Evolutionary conservation across 1,140 invertebrate genomes (phyloP), one percentile per base, ranked within the genome.

Genomic region (Drosophila kanapiae): DNA sequence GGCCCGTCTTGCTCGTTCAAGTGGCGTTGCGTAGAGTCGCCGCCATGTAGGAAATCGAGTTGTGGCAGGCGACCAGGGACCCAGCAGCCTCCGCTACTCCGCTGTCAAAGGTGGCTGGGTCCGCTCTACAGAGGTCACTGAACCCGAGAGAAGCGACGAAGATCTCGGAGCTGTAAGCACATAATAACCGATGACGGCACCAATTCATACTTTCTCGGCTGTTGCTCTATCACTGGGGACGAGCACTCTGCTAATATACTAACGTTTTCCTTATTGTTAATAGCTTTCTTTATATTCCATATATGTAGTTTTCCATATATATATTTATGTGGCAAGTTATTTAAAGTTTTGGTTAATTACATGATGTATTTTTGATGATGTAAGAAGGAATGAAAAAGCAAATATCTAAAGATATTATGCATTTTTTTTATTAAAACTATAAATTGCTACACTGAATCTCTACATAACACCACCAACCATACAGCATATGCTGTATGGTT

Each of bases 11-110:
- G 31, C 23, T 49, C 35, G 37, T 29, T 14, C 18, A 7, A 47
- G 31, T 37, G 51, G 51, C 51, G 13, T 10, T 27, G 59, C 68
- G 45, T 38, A 61, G 29, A 49, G 57, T 45, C n/a, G 37, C 43
- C 58, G 40, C 74, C 65, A 78, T 79, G 40, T 88, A 90, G 85
- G 85, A 88, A 88, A 88, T 88, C 78, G 60, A 51, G 75, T 54
- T 75, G 78, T 49, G 58, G 67, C 61, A 62, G 38, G 4, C 29
- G 45, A 85, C 53, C 81, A 90, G 85, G 85, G 65, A 42, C 51
- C 47, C 85, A 88, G 85, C 31, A 85, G 75, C 31, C 35, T 31
- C 37, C 60, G 57, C 45, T 72, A 35, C 42, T 18, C 51, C 13
- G 16, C 53, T 14, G 53, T 16, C 67, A 72, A 72, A 72, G 67